Evolutionary conservation across 2,797 vertebrate species (phyloP), one percentile per base, ranked within the genome.

Genomic region (Gadopsis bispinosus): DNA sequence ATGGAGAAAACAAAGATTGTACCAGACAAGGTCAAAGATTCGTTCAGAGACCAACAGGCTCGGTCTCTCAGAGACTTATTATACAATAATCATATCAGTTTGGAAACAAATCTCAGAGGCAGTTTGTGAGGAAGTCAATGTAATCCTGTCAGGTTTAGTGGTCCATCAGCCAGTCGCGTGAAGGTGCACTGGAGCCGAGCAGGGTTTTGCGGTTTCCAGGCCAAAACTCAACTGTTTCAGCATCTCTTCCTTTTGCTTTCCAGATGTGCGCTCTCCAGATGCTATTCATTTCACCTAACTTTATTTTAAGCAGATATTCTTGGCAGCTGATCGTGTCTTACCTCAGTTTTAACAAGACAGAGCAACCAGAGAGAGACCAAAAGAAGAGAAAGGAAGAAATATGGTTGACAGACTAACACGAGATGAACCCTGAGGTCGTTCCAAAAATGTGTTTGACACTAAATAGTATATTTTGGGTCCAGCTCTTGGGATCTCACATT

Each of bases 211-310:
- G 20, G 48, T 74, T 75, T 69, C 50, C 33, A 59, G 79, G 70
- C 71, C 71, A 73, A 68, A 89, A 81, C 69, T 67, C 51, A 78
- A 79, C 51, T 11, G 60, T 67, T 83, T 77, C 70, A 79, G 65
- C 71, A 63, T 84, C 73, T 76, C 69, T 48, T 79, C 62, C 53
- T 72, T 81, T 84, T 48, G 69, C 77, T 78, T 81, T 86, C 88
- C 91, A 93, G 87, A 91, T 92, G 89, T 83, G 84, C 31, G 3
- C 61, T 69, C 70, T 80, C 85, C 92, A 92, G 87, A 88, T 91
- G 88, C 71, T 83, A 73, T 85, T 79, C 47, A 69, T 86, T 89
- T 88, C 65, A 80, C 61, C 69, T 51, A 45, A 79, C 75, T 82
- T 87, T 88, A 89, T 89, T 89, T 86, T 73, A 83, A 87, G 83